phyloP scores from a whole-genome alignment of 2,888 invertebrate genomes.

The Cylloceria caligata region DNA sequence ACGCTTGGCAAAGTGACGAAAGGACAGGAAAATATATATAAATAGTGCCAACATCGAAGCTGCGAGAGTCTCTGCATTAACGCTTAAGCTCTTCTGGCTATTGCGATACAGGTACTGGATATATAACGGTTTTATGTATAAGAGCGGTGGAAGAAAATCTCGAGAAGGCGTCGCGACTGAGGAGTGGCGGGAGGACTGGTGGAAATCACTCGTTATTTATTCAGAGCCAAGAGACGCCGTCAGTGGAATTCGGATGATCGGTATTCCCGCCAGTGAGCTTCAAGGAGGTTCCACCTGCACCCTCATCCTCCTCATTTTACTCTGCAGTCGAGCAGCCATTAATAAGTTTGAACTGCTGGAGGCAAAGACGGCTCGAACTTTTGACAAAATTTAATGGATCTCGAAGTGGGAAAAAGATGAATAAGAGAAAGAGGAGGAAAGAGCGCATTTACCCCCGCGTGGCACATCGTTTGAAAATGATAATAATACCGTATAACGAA shows the following conservation, averaged over 20 bases:
- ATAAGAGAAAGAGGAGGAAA: constrained; percentile 48
- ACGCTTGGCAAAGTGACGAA: constrained; percentile 2
- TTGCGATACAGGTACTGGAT: constrained; percentile 14
- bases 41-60: constrained; percentile 53
- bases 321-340: constrained; percentile 54
- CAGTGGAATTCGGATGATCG: constrained; percentile 58
- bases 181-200: constrained; percentile 25
- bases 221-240: constrained; percentile 57
- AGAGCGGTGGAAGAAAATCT: constrained; percentile 48
- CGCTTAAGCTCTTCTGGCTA: constrained; percentile 32
- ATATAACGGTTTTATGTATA: constrained; percentile 46
- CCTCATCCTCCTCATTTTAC: constrained; percentile 30
- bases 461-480: constrained; percentile 33
- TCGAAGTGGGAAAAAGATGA: constrained; percentile 48
- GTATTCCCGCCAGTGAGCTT: constrained; percentile 39
- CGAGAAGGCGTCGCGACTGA: constrained; percentile 52
- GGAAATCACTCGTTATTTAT: constrained; percentile 64
- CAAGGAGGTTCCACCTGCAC: constrained; percentile 50
- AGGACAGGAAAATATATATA: constrained; percentile 53
- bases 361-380: constrained; percentile 63
- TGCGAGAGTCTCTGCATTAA: constrained; percentile 16
- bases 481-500: neutral
- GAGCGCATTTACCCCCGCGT: neutral
- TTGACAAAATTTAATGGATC: constrained; percentile 68
- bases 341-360: constrained; percentile 64